Base-by-base conservation (phyloP, 2,113 vertebrate genomes). In the Stigmatopora argus region DNA sequence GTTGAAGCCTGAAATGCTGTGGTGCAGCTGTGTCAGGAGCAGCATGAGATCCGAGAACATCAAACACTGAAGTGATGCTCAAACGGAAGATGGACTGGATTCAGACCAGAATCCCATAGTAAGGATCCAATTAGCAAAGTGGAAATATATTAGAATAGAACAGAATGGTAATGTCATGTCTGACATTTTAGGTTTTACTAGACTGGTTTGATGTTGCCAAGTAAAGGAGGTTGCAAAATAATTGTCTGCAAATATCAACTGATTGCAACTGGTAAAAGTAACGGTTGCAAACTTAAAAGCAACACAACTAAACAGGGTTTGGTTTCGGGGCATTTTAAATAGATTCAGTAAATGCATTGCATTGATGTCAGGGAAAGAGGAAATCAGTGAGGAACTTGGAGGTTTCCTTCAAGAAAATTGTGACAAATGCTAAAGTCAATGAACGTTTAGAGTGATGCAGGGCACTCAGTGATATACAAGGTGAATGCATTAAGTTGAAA, bases 401-500 rank as follows among this genome's bases (percentile, higher is more conserved):
- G 17, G 3, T 19, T 63, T 62, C 60, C 70, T 58, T 56, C 26
- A 58, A 10, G 31, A 38, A 53, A 15, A 47, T 47, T 14, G 13
- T 17, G 46, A 47, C 46, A 53, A 58, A 17, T 17, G 56, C 17
- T 8, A 44, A 21, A 65, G 49, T 26, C 35, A 62, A 61, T 53
- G 68, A 61, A 66, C 44, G 60, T 31, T 71, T 11, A 18, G 34
- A 61, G 58, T 57, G 59, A 56, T 52, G 58, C 10, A 45, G 34
- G 59, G 56, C 41, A 26, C 23, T 51, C 53, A 60, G 69, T 67
- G 65, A 4, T 38, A 70, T 63, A 65, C 55, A 70, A 76, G 73
- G 19, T 48, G 26, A 84, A 72, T 64, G 26, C 35, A 31, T 66
- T 75, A 47, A 62, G 56, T 65, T 74, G 62, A 71, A 51, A 74